Percentiles rank a stretch among this genome's conserved stretches.
These are phyloP conservation scores for Pseudomyrmex dendroicus DNA, from an alignment of 1,140 invertebrate species.

Conservation along the genomic window DNA sequence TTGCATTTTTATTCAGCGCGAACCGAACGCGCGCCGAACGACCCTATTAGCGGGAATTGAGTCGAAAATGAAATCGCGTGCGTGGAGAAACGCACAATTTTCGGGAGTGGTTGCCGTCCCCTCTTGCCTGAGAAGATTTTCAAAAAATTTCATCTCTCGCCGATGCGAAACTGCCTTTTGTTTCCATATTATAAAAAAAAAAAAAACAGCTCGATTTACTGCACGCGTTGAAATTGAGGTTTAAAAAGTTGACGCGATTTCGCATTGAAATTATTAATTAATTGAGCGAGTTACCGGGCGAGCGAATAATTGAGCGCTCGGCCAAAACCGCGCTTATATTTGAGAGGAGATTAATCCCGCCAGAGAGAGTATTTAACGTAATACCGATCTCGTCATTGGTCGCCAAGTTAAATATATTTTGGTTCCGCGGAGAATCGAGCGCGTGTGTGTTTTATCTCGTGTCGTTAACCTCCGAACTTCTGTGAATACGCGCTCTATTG, in stretches of 20 bases:
- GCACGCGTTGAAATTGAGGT: too few relatives aligned
- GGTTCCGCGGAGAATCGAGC: background rate
- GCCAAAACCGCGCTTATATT: background rate
- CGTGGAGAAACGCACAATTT: background rate
- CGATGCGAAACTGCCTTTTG: too few relatives aligned
- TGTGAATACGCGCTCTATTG: background rate
- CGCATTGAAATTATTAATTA: background rate
- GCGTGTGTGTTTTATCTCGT: background rate
- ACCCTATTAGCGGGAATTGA: background rate
- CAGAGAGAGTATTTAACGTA: too few relatives aligned
- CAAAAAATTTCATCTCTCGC: background rate
- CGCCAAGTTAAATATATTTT: slow-evolving; percentile 27
- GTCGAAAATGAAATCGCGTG: background rate
- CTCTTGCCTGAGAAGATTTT: background rate
- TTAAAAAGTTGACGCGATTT: background rate
- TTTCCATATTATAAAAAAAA: too few relatives aligned
- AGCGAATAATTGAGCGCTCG: too few relatives aligned
- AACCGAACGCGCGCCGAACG: too few relatives aligned
- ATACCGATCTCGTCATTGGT: slow-evolving; percentile 15
- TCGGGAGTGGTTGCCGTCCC: too few relatives aligned
- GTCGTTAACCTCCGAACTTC: slow-evolving; percentile 17
- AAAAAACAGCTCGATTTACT: too few relatives aligned
- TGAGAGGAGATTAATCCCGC: too few relatives aligned
- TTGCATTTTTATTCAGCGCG: slow-evolving; percentile 24
- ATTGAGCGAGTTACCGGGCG: too few relatives aligned